phyloP scores from a whole-genome alignment of 1,140 invertebrate species.

The Pemphigus obesinymphae region DNA sequence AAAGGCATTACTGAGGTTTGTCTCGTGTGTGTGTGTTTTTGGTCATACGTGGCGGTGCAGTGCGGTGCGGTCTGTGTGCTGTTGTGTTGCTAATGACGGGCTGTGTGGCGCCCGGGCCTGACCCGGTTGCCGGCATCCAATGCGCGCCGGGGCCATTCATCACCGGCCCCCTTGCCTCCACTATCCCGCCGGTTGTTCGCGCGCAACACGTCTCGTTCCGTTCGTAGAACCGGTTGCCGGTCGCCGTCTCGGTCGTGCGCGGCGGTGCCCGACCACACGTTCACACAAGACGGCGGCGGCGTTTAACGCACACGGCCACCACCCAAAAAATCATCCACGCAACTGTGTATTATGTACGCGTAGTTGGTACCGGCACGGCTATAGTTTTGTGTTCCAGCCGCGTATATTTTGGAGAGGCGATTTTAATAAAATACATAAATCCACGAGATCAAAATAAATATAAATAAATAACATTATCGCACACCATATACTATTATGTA shows the following conservation, averaged over 20 bases:
- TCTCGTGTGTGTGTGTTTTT: neutral
- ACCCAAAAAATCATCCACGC: too few species aligned
- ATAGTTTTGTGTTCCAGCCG: too few species aligned
- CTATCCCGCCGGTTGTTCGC: too few species aligned
- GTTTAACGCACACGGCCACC: neutral
- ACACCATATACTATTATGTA: too few species aligned
- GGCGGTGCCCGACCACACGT: neutral
- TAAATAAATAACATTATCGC: too few species aligned
- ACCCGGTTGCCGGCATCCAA: slow-evolving; percentile 30
- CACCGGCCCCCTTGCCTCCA: slow-evolving; percentile 25
- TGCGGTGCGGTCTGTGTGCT: neutral
- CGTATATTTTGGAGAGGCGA: too few species aligned
- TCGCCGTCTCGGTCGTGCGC: neutral
- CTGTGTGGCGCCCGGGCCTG: slow-evolving; percentile 36
- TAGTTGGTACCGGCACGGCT: too few species aligned
- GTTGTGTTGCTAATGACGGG: slow-evolving; percentile 1
- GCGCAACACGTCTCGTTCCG: too few species aligned
- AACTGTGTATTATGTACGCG: too few species aligned
- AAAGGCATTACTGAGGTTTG: neutral
- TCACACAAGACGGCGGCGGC: neutral
- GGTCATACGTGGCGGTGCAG: neutral
- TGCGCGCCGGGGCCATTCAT: slow-evolving; percentile 35
- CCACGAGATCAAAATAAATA: too few species aligned
- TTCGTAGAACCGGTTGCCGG: neutral
- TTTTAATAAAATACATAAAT: too few species aligned